Evolutionary conservation across 2,888 invertebrate genomes (phyloP), one percentile per base, ranked within the genome.

Genomic region (Anorthoa munda): DNA sequence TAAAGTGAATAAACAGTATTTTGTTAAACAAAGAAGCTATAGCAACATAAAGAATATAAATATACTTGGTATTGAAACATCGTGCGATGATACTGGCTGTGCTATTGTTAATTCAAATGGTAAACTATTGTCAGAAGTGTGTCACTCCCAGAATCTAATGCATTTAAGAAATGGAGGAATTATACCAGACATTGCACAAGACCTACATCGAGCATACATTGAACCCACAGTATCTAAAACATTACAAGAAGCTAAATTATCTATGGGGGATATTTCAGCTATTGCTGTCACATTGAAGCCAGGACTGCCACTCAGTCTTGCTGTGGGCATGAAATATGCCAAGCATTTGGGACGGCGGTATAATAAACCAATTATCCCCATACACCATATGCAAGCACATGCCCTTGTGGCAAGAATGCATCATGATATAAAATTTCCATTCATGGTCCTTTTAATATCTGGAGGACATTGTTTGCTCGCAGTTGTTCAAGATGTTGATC

Each of bases 331-430:
- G 90, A 97, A 97, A 82, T 98, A 98, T 97, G 99, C 98, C 0
- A 98, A 98, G 91, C 96, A 98, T 90, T 94, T 99, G 69, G 97
- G 98, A 4, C 95, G 97, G 67, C 93, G 95, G 65, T 96, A 97
- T 82, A 96, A 97, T 0, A 98, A 98, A 92, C 99, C 99, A 0
- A 97, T 99, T 71, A 98, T 99, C 91, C 99, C 99, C 0, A 98
- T 99, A 82, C 99, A 99, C 95, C 99, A 99, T 88, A 99, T 99
- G 99, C 98, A 99, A 96, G 99, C 99, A 1, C 99, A 99, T 96
- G 99, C 99, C 17, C 95, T 99, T 71, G 98, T 98, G 50, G 98
- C 97, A 12, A 97, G 99, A 92, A 98, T 99, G 97, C 95, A 95
- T 56, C 88, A 97, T 89, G 91, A 97, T 86, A 95, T 99, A 69